These are phyloP conservation scores for Andricus grossulariae DNA, from an alignment of 1,140 invertebrate species.

Conservation along the genomic window DNA sequence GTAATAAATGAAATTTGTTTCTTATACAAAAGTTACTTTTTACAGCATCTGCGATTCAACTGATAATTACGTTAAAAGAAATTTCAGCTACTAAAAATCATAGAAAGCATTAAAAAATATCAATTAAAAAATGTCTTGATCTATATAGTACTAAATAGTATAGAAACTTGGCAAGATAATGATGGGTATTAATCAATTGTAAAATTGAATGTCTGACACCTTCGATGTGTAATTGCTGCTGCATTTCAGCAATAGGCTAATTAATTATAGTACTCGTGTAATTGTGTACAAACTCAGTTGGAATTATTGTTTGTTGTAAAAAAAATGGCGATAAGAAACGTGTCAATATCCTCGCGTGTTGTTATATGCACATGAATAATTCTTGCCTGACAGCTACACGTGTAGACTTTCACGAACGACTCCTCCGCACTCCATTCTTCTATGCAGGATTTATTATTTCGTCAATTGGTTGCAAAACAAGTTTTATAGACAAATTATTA, in stretches of 20 bases:
- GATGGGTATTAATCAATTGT: no score
- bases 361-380: conserved; percentile 37
- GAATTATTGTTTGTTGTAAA: conserved; percentile 38
- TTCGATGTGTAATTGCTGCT: not conserved
- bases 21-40: no score
- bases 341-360: conserved; percentile 36
- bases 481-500: not conserved
- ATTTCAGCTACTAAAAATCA: no score
- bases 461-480: not conserved
- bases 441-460: not conserved
- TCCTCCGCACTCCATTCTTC: conserved; percentile 36
- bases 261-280: conserved; percentile 12
- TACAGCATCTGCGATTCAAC: no score
- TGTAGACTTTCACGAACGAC: conserved; percentile 55
- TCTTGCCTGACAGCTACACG: conserved; percentile 58
- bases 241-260: not conserved
- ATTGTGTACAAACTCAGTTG: conserved; percentile 5
- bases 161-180: no score
- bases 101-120: no score
- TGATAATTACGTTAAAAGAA: no score
- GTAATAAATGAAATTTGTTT: no score
- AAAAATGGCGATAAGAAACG: conserved; percentile 47
- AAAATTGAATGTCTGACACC: conserved; percentile 1
- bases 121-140: no score
- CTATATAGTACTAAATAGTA: no score